phyloP scores from a whole-genome alignment of 2,797 vertebrate species.

The Brachyrhaphis roseni region DNA sequence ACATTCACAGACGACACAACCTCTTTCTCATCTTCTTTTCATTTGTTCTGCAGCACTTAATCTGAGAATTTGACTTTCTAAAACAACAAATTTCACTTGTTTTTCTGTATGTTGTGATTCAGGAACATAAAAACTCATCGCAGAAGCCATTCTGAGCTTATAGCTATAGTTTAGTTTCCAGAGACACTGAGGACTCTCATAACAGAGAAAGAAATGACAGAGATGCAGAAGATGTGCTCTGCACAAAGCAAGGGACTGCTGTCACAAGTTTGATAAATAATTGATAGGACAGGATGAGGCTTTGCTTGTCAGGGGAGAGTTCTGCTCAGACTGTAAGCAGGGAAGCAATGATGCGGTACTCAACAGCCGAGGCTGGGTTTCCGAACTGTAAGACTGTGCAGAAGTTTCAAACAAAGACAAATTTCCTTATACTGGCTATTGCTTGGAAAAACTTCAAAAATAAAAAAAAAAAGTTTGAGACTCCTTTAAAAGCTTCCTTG shows the following conservation, averaged over 20 bases:
- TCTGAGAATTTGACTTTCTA: background rate
- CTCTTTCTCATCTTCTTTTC: slow-evolving; percentile 1
- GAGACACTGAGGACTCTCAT: background rate
- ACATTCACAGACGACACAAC: slow-evolving; percentile 5
- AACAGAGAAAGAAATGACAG: slow-evolving; percentile 2
- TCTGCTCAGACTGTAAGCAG: background rate
- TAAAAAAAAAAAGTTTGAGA: background rate
- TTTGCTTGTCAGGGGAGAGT: slow-evolving; percentile 15
- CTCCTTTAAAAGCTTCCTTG: background rate
- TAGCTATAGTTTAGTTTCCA: background rate
- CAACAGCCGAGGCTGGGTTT: background rate
- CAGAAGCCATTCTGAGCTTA: background rate
- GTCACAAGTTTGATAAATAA: slow-evolving; percentile 32
- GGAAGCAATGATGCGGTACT: background rate
- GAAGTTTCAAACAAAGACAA: background rate
- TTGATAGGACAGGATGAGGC: slow-evolving; percentile 23
- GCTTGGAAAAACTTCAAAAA: background rate
- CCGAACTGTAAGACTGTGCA: background rate
- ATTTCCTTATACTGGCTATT: background rate
- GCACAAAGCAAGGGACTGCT: slow-evolving; percentile 7
- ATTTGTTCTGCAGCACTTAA: slow-evolving; percentile 11
- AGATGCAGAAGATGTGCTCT: slow-evolving; percentile 11
- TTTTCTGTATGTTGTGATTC: background rate
- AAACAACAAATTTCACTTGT: background rate
- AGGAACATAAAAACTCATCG: background rate